phyloP scores from a whole-genome alignment of 2,113 vertebrate species.

The Podiceps cristatus region DNA sequence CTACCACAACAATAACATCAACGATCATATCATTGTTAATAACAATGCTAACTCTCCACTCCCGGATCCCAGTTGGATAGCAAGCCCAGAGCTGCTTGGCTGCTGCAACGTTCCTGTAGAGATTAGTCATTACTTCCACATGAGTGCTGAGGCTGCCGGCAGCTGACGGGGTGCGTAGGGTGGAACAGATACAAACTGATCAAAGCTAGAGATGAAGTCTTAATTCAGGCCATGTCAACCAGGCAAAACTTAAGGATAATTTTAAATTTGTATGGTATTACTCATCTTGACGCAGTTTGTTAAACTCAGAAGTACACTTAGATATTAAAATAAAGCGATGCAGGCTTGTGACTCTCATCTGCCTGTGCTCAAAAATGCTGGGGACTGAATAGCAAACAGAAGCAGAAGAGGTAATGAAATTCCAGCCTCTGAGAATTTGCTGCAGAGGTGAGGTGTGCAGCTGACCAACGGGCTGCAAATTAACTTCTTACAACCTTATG shows the following conservation, averaged over 20 bases:
- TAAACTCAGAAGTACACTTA: neutral
- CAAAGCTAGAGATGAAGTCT: neutral
- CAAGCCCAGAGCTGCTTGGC: neutral
- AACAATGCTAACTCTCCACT: neutral
- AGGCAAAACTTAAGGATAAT: neutral
- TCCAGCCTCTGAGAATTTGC: neutral
- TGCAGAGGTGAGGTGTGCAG: neutral
- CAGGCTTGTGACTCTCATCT: neutral
- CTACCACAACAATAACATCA: slow-evolving; percentile 8
- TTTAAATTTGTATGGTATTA: neutral
- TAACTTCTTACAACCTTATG: neutral
- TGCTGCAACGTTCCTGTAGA: neutral
- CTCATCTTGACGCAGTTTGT: neutral
- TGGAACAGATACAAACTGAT: neutral
- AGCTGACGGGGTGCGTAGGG: neutral
- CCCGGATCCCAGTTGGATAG: neutral
- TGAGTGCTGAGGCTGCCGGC: accelerated
- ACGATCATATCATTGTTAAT: slow-evolving; percentile 28
- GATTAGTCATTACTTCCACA: slow-evolving; percentile 29
- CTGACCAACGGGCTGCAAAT: neutral
- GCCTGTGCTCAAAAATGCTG: neutral
- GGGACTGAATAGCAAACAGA: neutral
- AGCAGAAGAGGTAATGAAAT: neutral
- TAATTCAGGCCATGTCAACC: neutral
- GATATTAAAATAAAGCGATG: neutral